Conservation (phyloP, 2,888 invertebrate genomes). For the Stictocephala bisonia region DNA sequence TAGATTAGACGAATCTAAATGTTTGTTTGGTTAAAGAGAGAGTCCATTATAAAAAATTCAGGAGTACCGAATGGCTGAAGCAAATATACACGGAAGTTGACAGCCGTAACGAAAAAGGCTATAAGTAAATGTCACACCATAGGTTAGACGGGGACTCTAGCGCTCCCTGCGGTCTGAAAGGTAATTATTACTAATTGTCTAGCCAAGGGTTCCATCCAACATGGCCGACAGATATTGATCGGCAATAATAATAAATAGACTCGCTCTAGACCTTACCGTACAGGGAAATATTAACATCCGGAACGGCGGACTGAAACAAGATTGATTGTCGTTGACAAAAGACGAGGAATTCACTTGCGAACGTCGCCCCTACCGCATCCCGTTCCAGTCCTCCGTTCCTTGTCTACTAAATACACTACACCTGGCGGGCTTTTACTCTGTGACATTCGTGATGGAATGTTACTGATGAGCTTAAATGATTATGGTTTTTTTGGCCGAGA, state of each 20-base stretch:
- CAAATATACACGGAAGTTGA: no score
- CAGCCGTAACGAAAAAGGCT: neutral
- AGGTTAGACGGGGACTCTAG: neutral
- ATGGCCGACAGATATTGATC: conserved; percentile 45
- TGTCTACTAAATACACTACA: no score
- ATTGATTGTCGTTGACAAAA: conserved; percentile 39
- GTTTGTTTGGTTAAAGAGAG: no score
- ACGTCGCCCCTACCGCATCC: no score
- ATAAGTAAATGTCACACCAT: conserved; percentile 36
- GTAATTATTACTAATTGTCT: conserved; percentile 46
- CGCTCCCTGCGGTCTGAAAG: conserved; percentile 1
- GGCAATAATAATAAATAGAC: conserved; percentile 41
- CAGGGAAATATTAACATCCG: conserved; percentile 40
- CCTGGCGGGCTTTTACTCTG: conserved; percentile 1
- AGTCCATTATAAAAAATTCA: no score
- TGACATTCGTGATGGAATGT: neutral
- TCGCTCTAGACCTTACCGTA: conserved; percentile 33
- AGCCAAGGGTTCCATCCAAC: conserved; percentile 39
- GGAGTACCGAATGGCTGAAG: no score
- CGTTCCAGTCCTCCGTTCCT: conserved; percentile 26
- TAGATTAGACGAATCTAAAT: no score
- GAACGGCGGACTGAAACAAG: conserved; percentile 40
- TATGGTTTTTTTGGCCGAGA: neutral
- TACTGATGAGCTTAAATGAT: conserved; percentile 22
- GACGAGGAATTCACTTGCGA: conserved; percentile 29